Evolutionary conservation across 2,797 vertebrate genomes (phyloP).

Genomic region (Psittacula derbiana): DNA sequence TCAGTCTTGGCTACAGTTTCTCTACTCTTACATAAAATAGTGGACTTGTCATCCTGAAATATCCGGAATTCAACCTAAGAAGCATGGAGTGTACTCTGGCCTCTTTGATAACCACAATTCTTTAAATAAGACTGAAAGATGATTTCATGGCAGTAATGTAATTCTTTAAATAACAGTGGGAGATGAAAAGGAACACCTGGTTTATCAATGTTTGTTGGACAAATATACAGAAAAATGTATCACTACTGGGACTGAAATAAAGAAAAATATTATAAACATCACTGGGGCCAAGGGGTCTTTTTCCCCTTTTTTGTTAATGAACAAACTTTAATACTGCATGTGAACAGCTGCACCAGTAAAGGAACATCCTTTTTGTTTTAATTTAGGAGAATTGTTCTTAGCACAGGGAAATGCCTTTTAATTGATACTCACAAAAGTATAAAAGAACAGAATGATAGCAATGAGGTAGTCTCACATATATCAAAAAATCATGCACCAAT

Average conservation of each 20-base stretch:
- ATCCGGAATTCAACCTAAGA: background rate
- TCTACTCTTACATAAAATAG: background rate
- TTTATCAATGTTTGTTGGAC: background rate
- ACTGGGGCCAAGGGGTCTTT: fast-evolving
- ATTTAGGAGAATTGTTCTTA: background rate
- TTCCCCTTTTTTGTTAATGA: background rate
- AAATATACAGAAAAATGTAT: background rate
- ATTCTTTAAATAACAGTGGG: background rate
- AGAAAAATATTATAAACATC: background rate
- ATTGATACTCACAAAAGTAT: background rate
- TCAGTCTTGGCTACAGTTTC: background rate
- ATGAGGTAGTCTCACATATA: background rate
- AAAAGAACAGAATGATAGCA: background rate
- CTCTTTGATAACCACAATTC: background rate
- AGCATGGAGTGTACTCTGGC: background rate
- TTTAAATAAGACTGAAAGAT: background rate
- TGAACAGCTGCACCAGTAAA: background rate
- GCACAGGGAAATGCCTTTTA: background rate
- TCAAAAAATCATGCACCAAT: background rate
- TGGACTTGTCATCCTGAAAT: background rate
- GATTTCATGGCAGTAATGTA: background rate
- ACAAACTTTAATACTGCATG: background rate
- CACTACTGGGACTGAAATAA: background rate
- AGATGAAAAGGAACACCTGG: background rate
- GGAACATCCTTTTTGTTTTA: background rate